Percentiles rank a stretch among this genome's conserved stretches.
phyloP scores from a whole-genome alignment of 2,797 vertebrate species.

The Orientallactaga sibirica region DNA sequence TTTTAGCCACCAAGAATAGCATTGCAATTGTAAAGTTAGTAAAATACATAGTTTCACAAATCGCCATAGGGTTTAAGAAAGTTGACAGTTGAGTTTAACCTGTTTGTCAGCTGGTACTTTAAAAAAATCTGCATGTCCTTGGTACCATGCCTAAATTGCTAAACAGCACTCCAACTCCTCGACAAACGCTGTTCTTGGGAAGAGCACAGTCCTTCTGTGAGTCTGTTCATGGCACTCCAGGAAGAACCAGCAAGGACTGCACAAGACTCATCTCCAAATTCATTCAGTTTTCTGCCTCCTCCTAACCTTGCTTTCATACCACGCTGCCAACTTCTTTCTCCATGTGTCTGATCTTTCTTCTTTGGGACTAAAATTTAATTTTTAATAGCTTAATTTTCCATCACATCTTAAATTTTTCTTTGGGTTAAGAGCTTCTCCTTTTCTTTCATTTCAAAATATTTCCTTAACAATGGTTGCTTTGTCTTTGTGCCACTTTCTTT shows the following conservation, averaged over 20 bases:
- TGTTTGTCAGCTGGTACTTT: conserved; percentile 32
- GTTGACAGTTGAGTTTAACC: neutral
- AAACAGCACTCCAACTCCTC: neutral
- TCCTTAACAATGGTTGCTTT: neutral
- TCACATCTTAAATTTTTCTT: conserved; percentile 9
- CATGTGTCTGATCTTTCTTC: conserved; percentile 11
- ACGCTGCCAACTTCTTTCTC: conserved; percentile 40
- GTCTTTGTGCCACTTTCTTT: neutral
- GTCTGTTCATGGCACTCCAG: conserved; percentile 54
- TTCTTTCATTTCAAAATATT: conserved; percentile 46
- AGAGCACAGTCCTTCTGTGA: neutral
- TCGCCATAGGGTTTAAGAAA: neutral
- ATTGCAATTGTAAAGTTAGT: neutral
- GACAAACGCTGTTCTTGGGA: conserved; percentile 23
- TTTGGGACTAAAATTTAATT: conserved; percentile 1
- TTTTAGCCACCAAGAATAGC: conserved; percentile 31
- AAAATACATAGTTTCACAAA: neutral
- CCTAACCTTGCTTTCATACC: neutral
- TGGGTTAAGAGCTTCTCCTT: neutral
- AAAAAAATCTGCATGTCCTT: conserved; percentile 31
- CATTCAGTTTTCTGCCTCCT: conserved; percentile 51
- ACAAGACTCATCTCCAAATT: conserved; percentile 63
- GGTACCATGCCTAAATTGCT: neutral
- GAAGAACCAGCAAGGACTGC: conserved; percentile 44
- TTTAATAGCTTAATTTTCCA: conserved; percentile 29